A percentile compares a stretch with the other conserved stretches of the same genome.
These are phyloP conservation scores for Tangara arthus DNA, from an alignment of 2,797 vertebrate species.

Conservation along the genomic window DNA sequence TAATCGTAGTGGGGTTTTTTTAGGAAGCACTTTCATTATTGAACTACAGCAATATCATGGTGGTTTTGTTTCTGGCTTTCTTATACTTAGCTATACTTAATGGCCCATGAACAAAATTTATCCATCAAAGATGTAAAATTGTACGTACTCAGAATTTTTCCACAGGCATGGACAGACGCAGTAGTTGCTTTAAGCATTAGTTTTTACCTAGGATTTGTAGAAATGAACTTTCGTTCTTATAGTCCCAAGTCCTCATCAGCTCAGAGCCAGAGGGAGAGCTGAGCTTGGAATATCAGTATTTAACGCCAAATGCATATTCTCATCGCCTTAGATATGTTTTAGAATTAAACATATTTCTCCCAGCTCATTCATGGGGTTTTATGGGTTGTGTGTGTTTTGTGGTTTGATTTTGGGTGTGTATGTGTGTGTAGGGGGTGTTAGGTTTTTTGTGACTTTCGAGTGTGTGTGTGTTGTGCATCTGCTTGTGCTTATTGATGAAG, in stretches of 20 bases:
- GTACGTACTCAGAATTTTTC: not conserved
- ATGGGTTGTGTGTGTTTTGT: not conserved
- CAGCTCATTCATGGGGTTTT: not conserved
- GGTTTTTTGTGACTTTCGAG: accelerated
- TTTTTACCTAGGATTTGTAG: not conserved
- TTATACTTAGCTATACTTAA: not conserved
- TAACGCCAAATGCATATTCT: not conserved
- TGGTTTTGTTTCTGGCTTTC: not conserved
- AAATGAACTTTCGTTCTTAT: not conserved
- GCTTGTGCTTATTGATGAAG: not conserved
- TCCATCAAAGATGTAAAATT: not conserved
- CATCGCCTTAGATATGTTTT: not conserved
- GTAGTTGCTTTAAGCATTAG: not conserved
- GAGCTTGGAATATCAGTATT: not conserved
- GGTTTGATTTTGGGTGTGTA: accelerated
- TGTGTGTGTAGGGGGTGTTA: accelerated
- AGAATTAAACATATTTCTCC: not conserved
- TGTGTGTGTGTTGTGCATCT: not conserved
- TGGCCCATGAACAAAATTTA: not conserved
- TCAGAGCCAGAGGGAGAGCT: not conserved
- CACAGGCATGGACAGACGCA: not conserved
- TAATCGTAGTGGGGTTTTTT: not conserved
- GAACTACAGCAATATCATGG: not conserved
- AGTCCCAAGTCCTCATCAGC: not conserved
- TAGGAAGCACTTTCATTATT: not conserved